Percentiles rank a stretch among this genome's conserved stretches.
Conservation (phyloP, 2,113 vertebrate genomes). For the Brachypodius melanocephalos region DNA sequence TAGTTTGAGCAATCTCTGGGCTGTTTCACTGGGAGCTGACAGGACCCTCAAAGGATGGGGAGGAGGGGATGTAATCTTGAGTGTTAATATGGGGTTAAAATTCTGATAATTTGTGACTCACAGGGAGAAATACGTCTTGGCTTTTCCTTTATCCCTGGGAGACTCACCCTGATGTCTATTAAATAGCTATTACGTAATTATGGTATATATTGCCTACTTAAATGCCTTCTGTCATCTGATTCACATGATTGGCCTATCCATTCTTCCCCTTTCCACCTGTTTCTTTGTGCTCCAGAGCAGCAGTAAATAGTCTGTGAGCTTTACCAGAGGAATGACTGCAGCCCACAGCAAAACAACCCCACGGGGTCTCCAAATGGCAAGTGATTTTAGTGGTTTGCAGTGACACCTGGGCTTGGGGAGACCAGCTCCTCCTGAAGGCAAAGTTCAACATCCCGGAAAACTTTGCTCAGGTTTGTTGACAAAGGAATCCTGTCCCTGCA, state of each 20-base stretch:
- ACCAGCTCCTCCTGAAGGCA: background rate
- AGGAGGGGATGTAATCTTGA: background rate
- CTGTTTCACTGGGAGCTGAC: background rate
- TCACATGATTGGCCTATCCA: background rate
- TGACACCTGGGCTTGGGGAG: background rate
- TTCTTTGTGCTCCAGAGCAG: background rate
- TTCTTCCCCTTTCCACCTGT: background rate
- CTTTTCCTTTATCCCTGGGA: background rate
- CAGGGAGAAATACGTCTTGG: background rate
- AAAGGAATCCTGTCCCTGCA: background rate
- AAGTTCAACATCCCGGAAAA: conserved; percentile 22
- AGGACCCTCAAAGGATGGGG: background rate
- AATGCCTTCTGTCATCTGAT: background rate
- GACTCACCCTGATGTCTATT: background rate
- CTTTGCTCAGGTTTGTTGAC: background rate
- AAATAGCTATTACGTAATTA: background rate
- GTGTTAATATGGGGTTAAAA: background rate
- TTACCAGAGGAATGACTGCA: background rate
- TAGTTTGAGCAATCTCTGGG: background rate
- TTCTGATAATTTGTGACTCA: background rate
- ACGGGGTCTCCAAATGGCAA: fast-evolving
- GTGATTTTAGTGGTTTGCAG: background rate
- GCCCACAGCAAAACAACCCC: background rate
- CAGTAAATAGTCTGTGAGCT: background rate
- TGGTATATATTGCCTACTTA: background rate